These are phyloP conservation scores for Lepisosteus osseus DNA, from an alignment of 2,113 vertebrate species.

Conservation along the genomic window DNA sequence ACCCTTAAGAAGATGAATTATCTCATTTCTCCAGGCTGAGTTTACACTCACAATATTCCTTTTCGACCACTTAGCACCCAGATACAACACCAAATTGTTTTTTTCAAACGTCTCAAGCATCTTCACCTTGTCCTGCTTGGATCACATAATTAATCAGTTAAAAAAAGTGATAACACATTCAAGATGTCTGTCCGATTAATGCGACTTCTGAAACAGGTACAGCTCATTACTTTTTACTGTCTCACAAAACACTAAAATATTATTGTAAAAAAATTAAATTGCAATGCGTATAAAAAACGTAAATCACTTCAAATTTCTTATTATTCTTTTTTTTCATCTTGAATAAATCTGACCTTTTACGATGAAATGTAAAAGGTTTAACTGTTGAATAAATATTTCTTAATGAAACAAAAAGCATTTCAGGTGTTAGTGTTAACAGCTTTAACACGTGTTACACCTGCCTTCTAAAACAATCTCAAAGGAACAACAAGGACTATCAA, in stretches of 20 bases:
- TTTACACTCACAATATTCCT: slow-evolving; percentile 36
- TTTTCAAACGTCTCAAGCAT: slow-evolving; percentile 31
- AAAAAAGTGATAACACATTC: neutral
- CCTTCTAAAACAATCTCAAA: neutral
- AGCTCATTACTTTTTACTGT: neutral
- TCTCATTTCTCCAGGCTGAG: slow-evolving; percentile 64
- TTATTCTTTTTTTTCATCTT: neutral
- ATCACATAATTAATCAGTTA: neutral
- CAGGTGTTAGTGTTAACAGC: no score
- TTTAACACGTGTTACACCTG: neutral
- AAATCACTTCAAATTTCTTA: neutral
- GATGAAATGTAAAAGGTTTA: no score
- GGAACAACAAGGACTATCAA: neutral
- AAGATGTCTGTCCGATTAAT: neutral
- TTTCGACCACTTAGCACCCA: slow-evolving; percentile 41
- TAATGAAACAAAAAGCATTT: no score
- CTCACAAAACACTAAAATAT: no score
- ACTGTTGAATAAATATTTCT: no score
- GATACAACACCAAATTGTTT: slow-evolving; percentile 49
- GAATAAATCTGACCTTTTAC: no score
- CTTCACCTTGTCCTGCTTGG: neutral
- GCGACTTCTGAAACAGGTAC: slow-evolving; percentile 7
- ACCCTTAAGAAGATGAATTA: slow-evolving; percentile 60
- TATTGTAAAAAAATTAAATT: neutral
- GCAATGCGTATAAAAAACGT: neutral